Evolutionary conservation across 2,797 vertebrate species (phyloP).

Genomic region (Odontamblyopus rebecca): DNA sequence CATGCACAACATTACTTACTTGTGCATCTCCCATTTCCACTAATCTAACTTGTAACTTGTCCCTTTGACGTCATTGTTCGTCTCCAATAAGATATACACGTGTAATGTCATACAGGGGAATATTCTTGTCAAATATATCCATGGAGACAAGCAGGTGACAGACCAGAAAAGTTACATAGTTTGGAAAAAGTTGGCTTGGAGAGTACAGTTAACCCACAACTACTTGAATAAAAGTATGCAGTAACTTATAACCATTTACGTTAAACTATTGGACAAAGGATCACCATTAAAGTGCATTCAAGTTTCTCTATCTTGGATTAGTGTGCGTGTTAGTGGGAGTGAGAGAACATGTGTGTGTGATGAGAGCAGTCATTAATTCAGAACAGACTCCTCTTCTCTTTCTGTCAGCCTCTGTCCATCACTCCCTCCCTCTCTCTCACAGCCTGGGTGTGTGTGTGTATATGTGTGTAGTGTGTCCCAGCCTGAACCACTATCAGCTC

Average conservation of each 20-base stretch:
- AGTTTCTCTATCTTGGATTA: neutral
- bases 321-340: constrained; percentile 46
- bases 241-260: neutral
- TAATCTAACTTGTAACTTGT: no score
- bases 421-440: constrained; percentile 47
- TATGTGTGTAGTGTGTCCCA: constrained; percentile 39
- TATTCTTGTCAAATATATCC: no score
- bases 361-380: constrained; percentile 78
- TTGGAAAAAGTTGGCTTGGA: neutral
- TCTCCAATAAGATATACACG: no score
- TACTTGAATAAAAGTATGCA: neutral
- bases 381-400: constrained; percentile 61
- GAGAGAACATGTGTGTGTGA: constrained; percentile 69
- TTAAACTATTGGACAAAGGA: neutral
- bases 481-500: constrained; percentile 29
- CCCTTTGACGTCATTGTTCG: no score
- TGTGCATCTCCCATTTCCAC: no score
- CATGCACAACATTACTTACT: no score
- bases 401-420: constrained; percentile 64
- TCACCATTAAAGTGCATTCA: neutral
- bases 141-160: no score
- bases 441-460: constrained; percentile 41
- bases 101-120: no score
- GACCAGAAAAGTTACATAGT: neutral
- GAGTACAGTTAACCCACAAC: neutral